Evolutionary conservation across 2,113 vertebrate species (phyloP).

Genomic region (Urocolius indicus): DNA sequence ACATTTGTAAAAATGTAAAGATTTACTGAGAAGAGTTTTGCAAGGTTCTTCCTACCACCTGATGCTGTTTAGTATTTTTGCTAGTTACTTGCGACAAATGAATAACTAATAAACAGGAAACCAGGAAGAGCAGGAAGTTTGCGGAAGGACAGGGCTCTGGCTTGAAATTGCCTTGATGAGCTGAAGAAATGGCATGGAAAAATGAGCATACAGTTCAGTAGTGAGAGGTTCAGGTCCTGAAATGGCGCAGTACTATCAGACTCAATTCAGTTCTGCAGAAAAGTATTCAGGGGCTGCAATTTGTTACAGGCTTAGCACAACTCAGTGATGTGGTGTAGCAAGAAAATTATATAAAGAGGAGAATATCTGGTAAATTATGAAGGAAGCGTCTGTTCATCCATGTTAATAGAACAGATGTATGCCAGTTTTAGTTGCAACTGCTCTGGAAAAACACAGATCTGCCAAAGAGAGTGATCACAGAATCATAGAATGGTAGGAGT

Average conservation of each 20-base stretch:
- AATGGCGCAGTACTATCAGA: neutral
- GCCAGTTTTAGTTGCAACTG: neutral
- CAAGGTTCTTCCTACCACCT: neutral
- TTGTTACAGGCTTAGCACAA: neutral
- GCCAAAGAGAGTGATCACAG: neutral
- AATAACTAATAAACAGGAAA: conserved; percentile 12
- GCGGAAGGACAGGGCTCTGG: neutral
- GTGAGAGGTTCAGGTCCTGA: neutral
- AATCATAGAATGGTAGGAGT: no score
- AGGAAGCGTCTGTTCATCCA: neutral
- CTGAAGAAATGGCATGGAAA: neutral
- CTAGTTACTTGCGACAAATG: neutral
- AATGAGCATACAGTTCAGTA: neutral
- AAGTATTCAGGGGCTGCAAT: neutral
- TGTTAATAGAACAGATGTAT: neutral
- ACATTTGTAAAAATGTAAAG: neutral
- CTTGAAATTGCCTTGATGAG: neutral
- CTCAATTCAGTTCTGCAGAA: neutral
- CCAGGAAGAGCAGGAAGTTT: neutral
- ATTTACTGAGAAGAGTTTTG: neutral
- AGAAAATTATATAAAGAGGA: neutral
- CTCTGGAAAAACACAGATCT: neutral
- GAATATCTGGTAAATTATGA: neutral
- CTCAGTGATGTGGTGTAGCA: neutral
- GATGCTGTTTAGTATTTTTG: neutral